Conservation (phyloP, 53 echinoderm and acorn worm genomes). For the Glandiceps talaboti region DNA sequence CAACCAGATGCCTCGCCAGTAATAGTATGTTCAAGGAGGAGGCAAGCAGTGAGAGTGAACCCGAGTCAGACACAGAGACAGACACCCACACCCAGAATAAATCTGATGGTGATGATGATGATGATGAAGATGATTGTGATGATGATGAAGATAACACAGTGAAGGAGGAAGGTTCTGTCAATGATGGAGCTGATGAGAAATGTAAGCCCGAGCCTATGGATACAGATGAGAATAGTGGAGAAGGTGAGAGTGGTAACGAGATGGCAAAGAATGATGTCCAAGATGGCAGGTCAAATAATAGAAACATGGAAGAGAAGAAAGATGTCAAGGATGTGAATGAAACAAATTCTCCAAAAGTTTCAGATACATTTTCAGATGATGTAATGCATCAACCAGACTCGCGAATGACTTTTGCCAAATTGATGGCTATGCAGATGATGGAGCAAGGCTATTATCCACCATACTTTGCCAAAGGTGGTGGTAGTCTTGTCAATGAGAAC, state of each 20-base stretch:
- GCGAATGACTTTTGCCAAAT: background rate
- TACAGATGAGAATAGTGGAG: background rate
- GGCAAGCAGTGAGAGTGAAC: background rate
- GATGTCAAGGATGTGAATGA: background rate
- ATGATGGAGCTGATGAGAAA: too few relatives aligned
- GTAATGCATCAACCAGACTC: background rate
- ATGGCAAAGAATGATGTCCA: background rate
- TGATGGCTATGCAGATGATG: background rate
- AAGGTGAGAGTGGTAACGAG: background rate
- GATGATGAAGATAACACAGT: background rate
- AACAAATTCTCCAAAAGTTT: background rate
- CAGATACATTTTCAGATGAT: background rate
- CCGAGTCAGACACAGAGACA: background rate
- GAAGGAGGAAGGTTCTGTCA: background rate
- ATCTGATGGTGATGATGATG: background rate
- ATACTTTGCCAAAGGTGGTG: background rate
- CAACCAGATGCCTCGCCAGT: conserved; percentile 5
- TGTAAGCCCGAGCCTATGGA: background rate
- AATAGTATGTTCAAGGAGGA: background rate
- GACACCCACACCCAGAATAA: background rate
- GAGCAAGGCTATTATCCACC: background rate
- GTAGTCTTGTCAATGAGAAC: background rate
- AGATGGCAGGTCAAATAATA: background rate
- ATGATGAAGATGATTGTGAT: background rate
- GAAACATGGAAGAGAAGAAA: background rate